phyloP scores from a whole-genome alignment of 1,140 invertebrate genomes.

The Lordiphosa stackelbergi region DNA sequence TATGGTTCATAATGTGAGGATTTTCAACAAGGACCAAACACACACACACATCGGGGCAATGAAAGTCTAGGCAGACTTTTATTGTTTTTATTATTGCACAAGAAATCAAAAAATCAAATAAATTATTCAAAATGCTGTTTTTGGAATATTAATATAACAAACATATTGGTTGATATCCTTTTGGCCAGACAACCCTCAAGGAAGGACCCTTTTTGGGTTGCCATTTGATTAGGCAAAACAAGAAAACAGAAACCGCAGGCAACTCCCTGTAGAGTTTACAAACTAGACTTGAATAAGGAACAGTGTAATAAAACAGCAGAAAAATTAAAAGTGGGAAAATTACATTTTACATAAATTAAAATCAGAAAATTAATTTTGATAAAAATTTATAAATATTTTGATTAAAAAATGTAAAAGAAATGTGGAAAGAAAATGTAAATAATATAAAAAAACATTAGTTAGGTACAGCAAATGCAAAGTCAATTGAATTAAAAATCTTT shows the following conservation, averaged over 20 bases:
- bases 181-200: slow-evolving; percentile 21
- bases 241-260: slow-evolving; percentile 44
- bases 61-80: slow-evolving; percentile 36
- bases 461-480: too few relatives aligned
- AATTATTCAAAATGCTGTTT: slow-evolving; percentile 63
- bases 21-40: slow-evolving; percentile 40
- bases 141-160: slow-evolving; percentile 55
- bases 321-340: not conserved
- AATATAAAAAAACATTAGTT: too few relatives aligned
- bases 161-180: slow-evolving; percentile 41
- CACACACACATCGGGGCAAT: slow-evolving; percentile 5
- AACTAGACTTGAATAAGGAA: not conserved
- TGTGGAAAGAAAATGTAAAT: too few relatives aligned
- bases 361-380: not conserved
- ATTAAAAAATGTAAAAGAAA: too few relatives aligned
- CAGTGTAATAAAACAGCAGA: slow-evolving; percentile 11
- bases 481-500: too few relatives aligned
- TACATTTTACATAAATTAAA: not conserved
- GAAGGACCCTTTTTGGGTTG: slow-evolving; percentile 17
- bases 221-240: slow-evolving; percentile 62
- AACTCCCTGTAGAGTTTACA: slow-evolving; percentile 24
- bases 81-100: slow-evolving; percentile 65
- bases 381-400: not conserved
- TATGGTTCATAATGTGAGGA: slow-evolving; percentile 66
- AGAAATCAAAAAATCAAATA: slow-evolving; percentile 75